Base-by-base conservation (phyloP, 2,113 vertebrate species). In the Phodopus roborovskii region DNA sequence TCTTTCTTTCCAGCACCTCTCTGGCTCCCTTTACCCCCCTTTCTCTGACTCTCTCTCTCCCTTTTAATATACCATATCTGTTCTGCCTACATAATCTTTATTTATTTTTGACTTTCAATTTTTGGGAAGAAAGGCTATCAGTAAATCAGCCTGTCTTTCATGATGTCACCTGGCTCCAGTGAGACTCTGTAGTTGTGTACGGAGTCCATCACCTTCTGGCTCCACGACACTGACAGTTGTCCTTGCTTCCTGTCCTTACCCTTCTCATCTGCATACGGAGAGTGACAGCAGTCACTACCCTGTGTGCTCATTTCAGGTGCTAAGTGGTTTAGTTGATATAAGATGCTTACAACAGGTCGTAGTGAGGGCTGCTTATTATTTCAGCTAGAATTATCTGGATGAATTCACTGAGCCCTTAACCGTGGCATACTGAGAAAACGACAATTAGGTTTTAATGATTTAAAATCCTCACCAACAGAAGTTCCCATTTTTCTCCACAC, bases 101-200 rank as follows among this genome's bases (percentile, higher is more conserved):
- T 93, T 94, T 75, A 15, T 71, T 90, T 95, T 60, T 10, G 81
- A n/a, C 9, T 74, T 93, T 39, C 39, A 17, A 42, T 78, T 94
- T 95, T 62, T 81, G 17, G 60, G 58, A 58, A 84, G 30, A 87
- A 78, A 84, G 56, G 39, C 17, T 48, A 20, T 79, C 66, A 16
- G 22, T 75, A 42, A 84, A 28, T 79, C 56, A 56, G 20, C n/a
- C 22, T 26, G 7, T 33, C 36, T 78, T 53, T 88, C 30, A 2
- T 8, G 20, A 48, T 73, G 19, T 73, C 28, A 20, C 19, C 6
- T 33, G 73, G 60, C 24, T 7, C 83, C 74, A 5, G 7, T 26
- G 77, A 74, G 12, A 39, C 45, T 91, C 11, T 22, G 62, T 48
- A 58, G 62, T 68, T 68, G 84, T 17, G 20, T 7, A 36, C 30